Conservation (phyloP, 2,113 vertebrate species). For the Psilopsiagon aymara region DNA sequence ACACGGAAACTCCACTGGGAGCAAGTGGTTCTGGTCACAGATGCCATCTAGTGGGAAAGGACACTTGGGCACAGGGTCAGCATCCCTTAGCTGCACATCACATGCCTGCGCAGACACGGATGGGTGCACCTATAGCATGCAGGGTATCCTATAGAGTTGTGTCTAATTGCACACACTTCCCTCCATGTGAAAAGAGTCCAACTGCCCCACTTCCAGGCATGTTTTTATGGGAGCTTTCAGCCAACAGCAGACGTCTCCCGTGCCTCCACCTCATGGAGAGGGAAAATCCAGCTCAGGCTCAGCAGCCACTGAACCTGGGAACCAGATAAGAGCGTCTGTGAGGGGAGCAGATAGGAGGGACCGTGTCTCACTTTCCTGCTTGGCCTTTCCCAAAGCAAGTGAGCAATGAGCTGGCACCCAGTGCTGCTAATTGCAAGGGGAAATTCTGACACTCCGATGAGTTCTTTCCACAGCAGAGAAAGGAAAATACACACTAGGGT, state of each 20-base stretch:
- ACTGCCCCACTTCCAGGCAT: fast-evolving
- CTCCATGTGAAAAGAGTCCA: fast-evolving
- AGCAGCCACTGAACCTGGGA: background rate
- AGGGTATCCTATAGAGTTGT: fast-evolving
- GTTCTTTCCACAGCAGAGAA: slow-evolving; percentile 66
- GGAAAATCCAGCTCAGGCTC: background rate
- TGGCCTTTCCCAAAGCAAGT: slow-evolving; percentile 9
- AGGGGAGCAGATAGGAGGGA: background rate
- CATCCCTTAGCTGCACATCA: fast-evolving
- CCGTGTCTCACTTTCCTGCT: background rate
- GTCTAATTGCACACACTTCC: fast-evolving
- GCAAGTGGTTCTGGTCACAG: background rate
- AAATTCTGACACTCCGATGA: slow-evolving; percentile 59
- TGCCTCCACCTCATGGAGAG: background rate
- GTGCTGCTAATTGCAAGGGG: slow-evolving; percentile 42
- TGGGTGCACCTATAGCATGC: fast-evolving
- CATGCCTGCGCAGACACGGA: fast-evolving
- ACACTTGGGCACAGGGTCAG: background rate
- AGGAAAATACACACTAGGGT: slow-evolving; percentile 43
- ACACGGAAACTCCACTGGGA: background rate
- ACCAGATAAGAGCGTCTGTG: background rate
- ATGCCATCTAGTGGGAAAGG: slow-evolving; percentile 20
- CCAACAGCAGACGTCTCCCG: fast-evolving
- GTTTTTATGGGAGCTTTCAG: background rate
- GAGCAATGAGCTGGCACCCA: slow-evolving; percentile 50